These are phyloP conservation scores for Lasiurus borealis DNA, from an alignment of 2,113 vertebrate species.

Conservation along the genomic window DNA sequence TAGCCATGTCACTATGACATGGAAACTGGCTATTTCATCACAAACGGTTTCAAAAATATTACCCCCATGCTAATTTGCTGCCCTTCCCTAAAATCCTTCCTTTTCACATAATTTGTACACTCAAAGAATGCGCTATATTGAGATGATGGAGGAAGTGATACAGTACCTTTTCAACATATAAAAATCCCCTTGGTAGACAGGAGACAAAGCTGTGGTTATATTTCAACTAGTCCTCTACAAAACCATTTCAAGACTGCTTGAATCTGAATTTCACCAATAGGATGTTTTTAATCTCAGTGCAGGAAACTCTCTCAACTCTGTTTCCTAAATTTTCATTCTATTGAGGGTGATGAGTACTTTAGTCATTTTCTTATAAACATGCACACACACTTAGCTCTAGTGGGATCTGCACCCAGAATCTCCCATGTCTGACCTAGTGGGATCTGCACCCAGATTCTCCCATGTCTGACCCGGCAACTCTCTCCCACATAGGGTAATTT, in stretches of 20 bases:
- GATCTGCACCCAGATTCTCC: background rate
- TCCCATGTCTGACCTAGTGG: background rate
- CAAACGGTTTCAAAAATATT: background rate
- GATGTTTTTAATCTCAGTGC: background rate
- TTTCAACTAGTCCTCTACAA: background rate
- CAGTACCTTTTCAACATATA: background rate
- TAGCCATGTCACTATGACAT: background rate
- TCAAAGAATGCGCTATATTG: background rate
- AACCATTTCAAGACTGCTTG: background rate
- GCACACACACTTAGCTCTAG: background rate
- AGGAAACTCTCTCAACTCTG: background rate
- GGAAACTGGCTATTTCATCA: background rate
- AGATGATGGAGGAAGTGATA: background rate
- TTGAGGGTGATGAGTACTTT: background rate
- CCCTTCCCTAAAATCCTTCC: background rate
- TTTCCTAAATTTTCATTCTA: background rate
- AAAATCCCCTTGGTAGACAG: background rate
- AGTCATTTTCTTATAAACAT: background rate
- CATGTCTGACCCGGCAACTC: background rate
- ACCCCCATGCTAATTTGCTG: background rate
- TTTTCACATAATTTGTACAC: background rate
- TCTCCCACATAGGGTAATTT: background rate
- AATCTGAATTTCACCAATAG: background rate
- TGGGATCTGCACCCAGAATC: background rate
- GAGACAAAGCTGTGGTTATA: background rate